Evolutionary conservation across 2,888 invertebrate species (phyloP).

Genomic region (Spodoptera exigua): DNA sequence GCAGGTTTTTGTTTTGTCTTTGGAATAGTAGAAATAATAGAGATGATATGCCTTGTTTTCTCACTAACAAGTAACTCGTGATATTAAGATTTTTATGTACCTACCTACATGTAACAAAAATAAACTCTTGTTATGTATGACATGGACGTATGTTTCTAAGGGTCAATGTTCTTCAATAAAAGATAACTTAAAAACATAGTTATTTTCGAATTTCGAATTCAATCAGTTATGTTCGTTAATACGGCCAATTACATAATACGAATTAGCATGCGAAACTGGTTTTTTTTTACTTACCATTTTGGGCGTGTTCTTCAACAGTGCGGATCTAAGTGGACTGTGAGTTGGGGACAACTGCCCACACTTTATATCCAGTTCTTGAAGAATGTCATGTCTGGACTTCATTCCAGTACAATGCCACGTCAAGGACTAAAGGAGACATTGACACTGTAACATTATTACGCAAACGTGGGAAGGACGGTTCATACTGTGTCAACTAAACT

Average conservation of each 20-base stretch:
- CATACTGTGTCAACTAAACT: conserved; percentile 43
- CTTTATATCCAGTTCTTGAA: conserved; percentile 86
- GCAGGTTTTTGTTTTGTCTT: conserved; percentile 4
- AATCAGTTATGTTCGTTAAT: conserved; percentile 24
- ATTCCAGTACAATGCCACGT: conserved; percentile 80
- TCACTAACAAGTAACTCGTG: no score
- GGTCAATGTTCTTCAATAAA: conserved; percentile 14
- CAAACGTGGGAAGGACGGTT: conserved; percentile 54
- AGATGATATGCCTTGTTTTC: no score
- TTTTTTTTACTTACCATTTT: conserved; percentile 78
- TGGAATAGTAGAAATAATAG: not conserved
- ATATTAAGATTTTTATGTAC: no score
- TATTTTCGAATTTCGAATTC: conserved; percentile 23
- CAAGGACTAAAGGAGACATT: conserved; percentile 78
- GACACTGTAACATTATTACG: conserved; percentile 70
- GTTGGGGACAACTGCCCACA: conserved; percentile 75
- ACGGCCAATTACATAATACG: conserved; percentile 39
- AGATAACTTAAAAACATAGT: conserved; percentile 12
- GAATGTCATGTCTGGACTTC: conserved; percentile 85
- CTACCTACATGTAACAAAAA: no score
- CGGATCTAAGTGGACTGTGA: conserved; percentile 76
- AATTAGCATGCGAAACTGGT: conserved; percentile 60
- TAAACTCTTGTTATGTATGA: no score
- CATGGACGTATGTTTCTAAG: not conserved
- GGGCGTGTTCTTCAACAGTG: conserved; percentile 74